Conservation (phyloP, 1,140 invertebrate species). For the Macrotrachela quadricornifera region DNA sequence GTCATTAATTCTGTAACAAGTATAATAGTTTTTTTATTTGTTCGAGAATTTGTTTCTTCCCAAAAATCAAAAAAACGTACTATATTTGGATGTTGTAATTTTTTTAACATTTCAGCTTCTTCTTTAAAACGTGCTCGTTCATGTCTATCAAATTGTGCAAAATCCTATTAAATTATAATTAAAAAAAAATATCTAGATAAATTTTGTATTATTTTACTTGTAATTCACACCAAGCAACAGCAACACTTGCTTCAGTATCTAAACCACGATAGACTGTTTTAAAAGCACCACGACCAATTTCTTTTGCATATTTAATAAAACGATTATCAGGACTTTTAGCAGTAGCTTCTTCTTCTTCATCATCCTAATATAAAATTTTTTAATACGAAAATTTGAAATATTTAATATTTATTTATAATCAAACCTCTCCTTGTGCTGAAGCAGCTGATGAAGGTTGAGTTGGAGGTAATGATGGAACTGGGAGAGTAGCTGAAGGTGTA, state of each 20-base stretch:
- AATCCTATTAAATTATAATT: too few species aligned
- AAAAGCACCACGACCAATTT: slow-evolving; percentile 92
- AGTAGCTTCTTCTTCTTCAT: slow-evolving; percentile 62
- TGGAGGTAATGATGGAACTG: too few species aligned
- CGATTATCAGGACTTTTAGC: slow-evolving; percentile 70
- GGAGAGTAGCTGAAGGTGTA: too few species aligned
- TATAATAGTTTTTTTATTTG: slow-evolving; percentile 79
- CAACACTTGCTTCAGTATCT: slow-evolving; percentile 83
- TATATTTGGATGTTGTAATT: slow-evolving; percentile 95
- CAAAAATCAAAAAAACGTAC: slow-evolving; percentile 98
- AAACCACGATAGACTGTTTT: slow-evolving; percentile 94
- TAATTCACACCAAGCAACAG: slow-evolving; percentile 93
- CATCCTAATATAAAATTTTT: too few species aligned
- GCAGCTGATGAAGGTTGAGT: too few species aligned
- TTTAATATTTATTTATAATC: too few species aligned
- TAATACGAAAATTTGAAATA: too few species aligned
- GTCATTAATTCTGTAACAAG: slow-evolving; percentile 98
- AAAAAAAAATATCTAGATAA: too few species aligned
- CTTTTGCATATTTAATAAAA: slow-evolving; percentile 95
- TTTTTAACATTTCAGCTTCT: slow-evolving; percentile 98
- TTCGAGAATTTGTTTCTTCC: slow-evolving; percentile 49
- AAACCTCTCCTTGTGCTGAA: too few species aligned
- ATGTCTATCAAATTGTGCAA: slow-evolving; percentile 32
- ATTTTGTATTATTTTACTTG: slow-evolving; percentile 27
- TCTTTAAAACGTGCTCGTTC: slow-evolving; percentile 86